Conservation (phyloP, 2,888 invertebrate species). For the Lepidocyrtoides sp. region DNA sequence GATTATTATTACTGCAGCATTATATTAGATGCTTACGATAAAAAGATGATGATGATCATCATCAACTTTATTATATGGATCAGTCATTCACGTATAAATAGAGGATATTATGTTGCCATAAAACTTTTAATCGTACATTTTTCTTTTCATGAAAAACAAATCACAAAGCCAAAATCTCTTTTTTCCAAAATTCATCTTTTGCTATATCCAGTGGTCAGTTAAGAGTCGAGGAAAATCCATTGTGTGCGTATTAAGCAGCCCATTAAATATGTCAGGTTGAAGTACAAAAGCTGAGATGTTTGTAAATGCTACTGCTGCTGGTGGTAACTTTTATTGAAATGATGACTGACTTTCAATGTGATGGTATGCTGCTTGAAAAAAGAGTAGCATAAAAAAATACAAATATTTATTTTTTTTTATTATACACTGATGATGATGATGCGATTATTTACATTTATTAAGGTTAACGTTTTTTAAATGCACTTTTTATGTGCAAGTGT, state of each 20-base stretch:
- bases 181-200: background rate
- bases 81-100: background rate
- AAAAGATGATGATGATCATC: background rate
- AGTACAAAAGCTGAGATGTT: background rate
- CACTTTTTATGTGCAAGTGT: background rate
- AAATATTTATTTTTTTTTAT: no score
- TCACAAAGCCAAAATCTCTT: background rate
- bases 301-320: background rate
- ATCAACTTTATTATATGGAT: background rate
- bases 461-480: slow-evolving; percentile 14
- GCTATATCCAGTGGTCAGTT: slow-evolving; percentile 45
- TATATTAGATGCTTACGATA: slow-evolving; percentile 27
- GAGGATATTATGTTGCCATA: background rate
- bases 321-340: background rate
- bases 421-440: background rate
- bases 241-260: slow-evolving; percentile 61
- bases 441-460: background rate
- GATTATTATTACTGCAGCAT: slow-evolving; percentile 29
- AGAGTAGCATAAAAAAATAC: no score
- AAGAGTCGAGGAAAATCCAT: background rate
- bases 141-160: background rate
- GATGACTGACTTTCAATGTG: background rate
- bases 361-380: no score
- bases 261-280: slow-evolving; percentile 64
- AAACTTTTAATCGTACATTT: background rate